Evolutionary conservation across 2,113 vertebrate genomes (phyloP).

Genomic region (Onychorhynchus coronatus): DNA sequence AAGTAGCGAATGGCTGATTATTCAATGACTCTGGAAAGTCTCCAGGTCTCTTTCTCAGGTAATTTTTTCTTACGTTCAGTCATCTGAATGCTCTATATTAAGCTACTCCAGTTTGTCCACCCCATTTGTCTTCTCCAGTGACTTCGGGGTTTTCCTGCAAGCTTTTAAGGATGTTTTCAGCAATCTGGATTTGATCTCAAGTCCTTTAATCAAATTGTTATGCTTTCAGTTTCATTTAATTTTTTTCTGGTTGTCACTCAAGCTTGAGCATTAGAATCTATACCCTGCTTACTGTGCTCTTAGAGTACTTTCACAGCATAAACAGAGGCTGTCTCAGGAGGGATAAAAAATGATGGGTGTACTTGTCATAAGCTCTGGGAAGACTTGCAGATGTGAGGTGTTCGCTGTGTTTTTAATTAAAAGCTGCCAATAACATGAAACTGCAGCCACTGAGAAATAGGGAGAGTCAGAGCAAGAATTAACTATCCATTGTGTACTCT

Average conservation of each 20-base stretch:
- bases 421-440: not conserved
- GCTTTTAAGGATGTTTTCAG: not conserved
- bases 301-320: not conserved
- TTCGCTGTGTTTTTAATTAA: not conserved
- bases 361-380: not conserved
- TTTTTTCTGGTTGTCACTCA: not conserved
- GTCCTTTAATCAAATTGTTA: slow-evolving; percentile 3
- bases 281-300: not conserved
- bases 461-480: not conserved
- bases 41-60: not conserved
- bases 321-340: not conserved
- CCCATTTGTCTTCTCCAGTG: not conserved
- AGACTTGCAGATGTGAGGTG: not conserved
- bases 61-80: not conserved
- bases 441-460: not conserved
- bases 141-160: not conserved
- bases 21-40: not conserved
- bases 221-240: not conserved
- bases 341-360: not conserved
- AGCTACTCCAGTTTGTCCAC: not conserved
- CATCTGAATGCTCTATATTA: not conserved
- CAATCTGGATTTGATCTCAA: slow-evolving; percentile 2
- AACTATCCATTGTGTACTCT: not conserved
- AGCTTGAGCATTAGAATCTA: not conserved
- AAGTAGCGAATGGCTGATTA: not conserved